Percentiles rank a stretch among this genome's conserved stretches.
Conservation (phyloP, 2,113 vertebrate genomes). For the Holacanthus passer region DNA sequence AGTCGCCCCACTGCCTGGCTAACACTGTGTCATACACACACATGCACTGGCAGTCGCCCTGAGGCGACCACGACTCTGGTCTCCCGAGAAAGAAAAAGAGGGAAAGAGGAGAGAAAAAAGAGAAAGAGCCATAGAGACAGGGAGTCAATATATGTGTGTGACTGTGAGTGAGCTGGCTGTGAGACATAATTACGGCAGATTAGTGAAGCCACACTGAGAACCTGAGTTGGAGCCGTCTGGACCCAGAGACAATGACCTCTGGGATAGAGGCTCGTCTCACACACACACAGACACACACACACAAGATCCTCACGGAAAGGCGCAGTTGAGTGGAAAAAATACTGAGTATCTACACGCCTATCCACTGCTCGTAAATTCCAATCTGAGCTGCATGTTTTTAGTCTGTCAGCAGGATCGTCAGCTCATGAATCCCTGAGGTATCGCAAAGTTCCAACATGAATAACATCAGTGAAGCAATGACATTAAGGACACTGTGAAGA, state of each 20-base stretch:
- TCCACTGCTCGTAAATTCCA: constrained; percentile 48
- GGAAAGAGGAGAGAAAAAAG: background rate
- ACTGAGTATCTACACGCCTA: constrained; percentile 10
- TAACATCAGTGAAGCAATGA: constrained; percentile 30
- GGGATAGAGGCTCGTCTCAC: constrained; percentile 34
- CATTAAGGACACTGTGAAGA: constrained; percentile 27
- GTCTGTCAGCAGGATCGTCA: constrained; percentile 37
- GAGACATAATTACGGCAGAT: constrained; percentile 80
- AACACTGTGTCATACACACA: constrained; percentile 25
- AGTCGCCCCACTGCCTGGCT: constrained; percentile 18
- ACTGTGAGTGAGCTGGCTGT: constrained; percentile 58
- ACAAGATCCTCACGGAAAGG: constrained; percentile 30
- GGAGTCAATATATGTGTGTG: constrained; percentile 53
- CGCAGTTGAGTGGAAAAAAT: constrained; percentile 26
- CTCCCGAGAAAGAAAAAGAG: constrained; percentile 19
- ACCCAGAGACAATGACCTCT: constrained; percentile 74
- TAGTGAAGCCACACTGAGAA: constrained; percentile 77
- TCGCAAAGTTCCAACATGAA: constrained; percentile 29
- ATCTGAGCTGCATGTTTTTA: constrained; percentile 21
- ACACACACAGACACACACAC: constrained; percentile 35
- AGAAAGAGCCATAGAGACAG: constrained; percentile 23
- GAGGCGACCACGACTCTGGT: constrained; percentile 36
- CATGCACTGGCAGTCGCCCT: constrained; percentile 30
- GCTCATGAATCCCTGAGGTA: constrained; percentile 35
- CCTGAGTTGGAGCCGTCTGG: constrained; percentile 70